A percentile compares a stretch with the other conserved stretches of the same genome.
Conservation (phyloP, 2,797 vertebrate species). For the Carapus acus region DNA sequence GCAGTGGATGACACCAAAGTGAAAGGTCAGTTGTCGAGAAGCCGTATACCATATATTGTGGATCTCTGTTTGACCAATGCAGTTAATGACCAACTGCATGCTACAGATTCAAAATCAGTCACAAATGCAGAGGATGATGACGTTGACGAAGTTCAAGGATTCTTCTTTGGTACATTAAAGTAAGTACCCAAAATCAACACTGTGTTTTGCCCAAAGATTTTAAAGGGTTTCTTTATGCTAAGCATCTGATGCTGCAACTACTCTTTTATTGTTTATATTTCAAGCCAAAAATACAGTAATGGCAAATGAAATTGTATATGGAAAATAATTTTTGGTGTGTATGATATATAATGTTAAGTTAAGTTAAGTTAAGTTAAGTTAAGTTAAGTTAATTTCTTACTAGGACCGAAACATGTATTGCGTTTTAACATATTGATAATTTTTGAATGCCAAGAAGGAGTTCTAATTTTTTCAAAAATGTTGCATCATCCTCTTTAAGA, state of each 20-base stretch:
- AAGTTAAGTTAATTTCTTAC: too few relatives aligned
- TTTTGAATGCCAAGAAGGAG: too few relatives aligned
- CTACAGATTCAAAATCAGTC: conserved; percentile 73
- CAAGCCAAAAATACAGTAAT: too few relatives aligned
- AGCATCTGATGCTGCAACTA: not conserved
- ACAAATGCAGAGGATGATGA: conserved; percentile 68
- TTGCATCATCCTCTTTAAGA: conserved; percentile 54
- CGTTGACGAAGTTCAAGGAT: conserved; percentile 85
- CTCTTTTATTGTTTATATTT: too few relatives aligned
- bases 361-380: too few relatives aligned
- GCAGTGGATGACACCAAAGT: conserved; percentile 87
- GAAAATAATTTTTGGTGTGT: too few relatives aligned
- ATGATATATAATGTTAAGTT: too few relatives aligned
- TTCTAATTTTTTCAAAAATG: too few relatives aligned
- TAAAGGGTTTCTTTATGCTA: not conserved
- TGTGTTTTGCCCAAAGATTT: not conserved
- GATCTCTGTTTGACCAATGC: conserved; percentile 9
- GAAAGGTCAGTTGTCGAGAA: conserved; percentile 75
- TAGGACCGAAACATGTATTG: too few relatives aligned
- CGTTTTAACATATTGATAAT: too few relatives aligned
- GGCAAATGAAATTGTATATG: too few relatives aligned
- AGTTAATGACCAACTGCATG: conserved; percentile 21
- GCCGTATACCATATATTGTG: conserved; percentile 25
- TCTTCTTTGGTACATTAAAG: conserved; percentile 88
- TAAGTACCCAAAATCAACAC: conserved; percentile 59